These are phyloP conservation scores for Pachymerium ferrugineum DNA, from an alignment of 2,888 invertebrate genomes.

Conservation along the genomic window DNA sequence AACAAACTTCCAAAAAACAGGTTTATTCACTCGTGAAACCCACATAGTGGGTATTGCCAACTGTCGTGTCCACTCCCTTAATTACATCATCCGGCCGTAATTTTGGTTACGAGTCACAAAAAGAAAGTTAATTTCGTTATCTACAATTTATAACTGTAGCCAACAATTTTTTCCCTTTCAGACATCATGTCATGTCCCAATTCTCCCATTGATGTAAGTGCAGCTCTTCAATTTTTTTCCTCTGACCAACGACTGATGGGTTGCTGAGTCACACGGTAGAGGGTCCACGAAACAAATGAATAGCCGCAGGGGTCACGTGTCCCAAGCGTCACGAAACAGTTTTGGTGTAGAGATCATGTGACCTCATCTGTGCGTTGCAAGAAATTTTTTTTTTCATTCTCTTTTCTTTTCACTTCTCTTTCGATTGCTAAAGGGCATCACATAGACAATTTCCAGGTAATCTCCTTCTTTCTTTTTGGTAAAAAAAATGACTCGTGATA, in stretches of 20 bases:
- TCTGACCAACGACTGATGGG: background rate
- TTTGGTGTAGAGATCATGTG: background rate
- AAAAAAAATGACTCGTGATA: too few species aligned
- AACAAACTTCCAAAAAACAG: background rate
- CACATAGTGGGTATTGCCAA: background rate
- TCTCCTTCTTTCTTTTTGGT: background rate
- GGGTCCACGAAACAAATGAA: background rate
- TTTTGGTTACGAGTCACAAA: background rate
- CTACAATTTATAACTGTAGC: background rate
- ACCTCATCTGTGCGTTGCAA: background rate
- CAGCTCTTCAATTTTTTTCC: background rate
- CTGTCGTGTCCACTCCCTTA: background rate
- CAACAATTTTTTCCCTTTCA: background rate
- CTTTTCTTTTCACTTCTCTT: background rate
- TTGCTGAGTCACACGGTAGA: background rate
- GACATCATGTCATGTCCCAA: background rate
- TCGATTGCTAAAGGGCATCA: background rate
- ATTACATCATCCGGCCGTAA: background rate
- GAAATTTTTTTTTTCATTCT: too few species aligned
- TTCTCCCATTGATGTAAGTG: background rate
- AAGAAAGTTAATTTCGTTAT: background rate
- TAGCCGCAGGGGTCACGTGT: background rate
- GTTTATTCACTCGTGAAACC: background rate
- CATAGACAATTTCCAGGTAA: background rate
- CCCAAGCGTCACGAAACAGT: background rate